phyloP scores from a whole-genome alignment of 2,888 invertebrate genomes.

The Chymomyza fuscimana region DNA sequence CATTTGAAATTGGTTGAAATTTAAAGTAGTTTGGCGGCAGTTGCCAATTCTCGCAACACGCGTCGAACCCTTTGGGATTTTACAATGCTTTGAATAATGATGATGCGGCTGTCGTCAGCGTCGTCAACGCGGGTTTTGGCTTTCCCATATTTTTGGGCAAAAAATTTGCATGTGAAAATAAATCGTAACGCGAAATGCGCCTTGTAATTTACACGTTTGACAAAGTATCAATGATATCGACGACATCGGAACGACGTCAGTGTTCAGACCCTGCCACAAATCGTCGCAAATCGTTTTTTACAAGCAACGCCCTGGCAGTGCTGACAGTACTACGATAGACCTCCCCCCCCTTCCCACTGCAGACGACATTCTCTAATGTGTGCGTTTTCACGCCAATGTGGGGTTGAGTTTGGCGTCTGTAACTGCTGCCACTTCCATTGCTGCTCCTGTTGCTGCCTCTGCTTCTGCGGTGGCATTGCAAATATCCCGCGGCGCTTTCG shows the following conservation, averaged over 20 bases:
- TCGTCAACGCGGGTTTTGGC: slow-evolving; percentile 18
- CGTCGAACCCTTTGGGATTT: slow-evolving; percentile 67
- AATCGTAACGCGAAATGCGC: slow-evolving; percentile 61
- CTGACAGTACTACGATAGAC: slow-evolving; percentile 2
- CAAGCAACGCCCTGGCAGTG: slow-evolving; percentile 36
- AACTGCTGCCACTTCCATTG: slow-evolving; percentile 19
- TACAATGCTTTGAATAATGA: slow-evolving; percentile 67
- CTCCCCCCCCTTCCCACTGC: background rate
- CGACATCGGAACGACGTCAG: slow-evolving; percentile 40
- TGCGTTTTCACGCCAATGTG: slow-evolving; percentile 14
- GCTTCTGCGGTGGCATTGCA: slow-evolving; percentile 49
- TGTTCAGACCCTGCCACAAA: slow-evolving; percentile 66
- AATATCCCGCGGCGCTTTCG: slow-evolving; percentile 70
- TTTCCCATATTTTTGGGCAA: slow-evolving; percentile 29
- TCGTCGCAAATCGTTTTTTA: slow-evolving; percentile 75
- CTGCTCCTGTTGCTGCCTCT: slow-evolving; percentile 44
- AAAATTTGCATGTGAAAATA: slow-evolving; percentile 67
- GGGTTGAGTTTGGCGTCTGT: slow-evolving; percentile 8
- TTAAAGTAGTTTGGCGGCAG: slow-evolving; percentile 61
- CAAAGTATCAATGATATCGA: slow-evolving; percentile 73
- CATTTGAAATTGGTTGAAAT: slow-evolving; percentile 72
- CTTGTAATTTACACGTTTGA: slow-evolving; percentile 76
- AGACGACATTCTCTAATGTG: slow-evolving; percentile 6
- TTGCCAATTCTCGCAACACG: slow-evolving; percentile 37
- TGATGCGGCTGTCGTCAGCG: slow-evolving; percentile 37